Percentiles rank a stretch among this genome's conserved stretches.
phyloP scores from a whole-genome alignment of 1,140 invertebrate genomes.

The Gonioctena quinquepunctata region DNA sequence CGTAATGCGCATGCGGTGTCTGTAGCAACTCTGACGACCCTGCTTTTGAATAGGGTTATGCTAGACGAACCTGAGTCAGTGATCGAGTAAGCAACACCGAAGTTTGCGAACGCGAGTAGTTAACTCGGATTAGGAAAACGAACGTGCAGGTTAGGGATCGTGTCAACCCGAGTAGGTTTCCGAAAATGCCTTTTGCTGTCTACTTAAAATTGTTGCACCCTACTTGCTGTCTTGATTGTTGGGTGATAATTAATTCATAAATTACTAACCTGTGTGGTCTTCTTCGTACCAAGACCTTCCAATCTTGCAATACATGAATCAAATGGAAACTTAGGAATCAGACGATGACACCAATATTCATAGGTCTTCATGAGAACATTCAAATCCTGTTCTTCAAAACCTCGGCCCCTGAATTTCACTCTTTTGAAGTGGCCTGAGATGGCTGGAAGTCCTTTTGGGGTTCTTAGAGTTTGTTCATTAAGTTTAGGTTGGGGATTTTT shows the following conservation, averaged over 20 bases:
- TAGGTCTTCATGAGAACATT: conserved; percentile 78
- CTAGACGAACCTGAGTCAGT: too few relatives aligned
- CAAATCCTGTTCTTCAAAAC: conserved; percentile 82
- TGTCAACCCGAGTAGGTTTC: too few relatives aligned
- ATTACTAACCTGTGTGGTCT: conserved; percentile 59
- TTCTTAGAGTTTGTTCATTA: conserved; percentile 71
- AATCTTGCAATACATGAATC: conserved; percentile 81
- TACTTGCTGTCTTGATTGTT: too few relatives aligned
- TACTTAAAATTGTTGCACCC: too few relatives aligned
- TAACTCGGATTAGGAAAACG: too few relatives aligned
- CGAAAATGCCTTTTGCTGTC: too few relatives aligned
- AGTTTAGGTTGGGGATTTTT: conserved; percentile 73
- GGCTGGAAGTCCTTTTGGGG: conserved; percentile 76
- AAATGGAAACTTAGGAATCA: conserved; percentile 87
- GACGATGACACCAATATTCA: conserved; percentile 90
- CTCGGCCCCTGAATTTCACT: conserved; percentile 82
- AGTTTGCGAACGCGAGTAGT: too few relatives aligned
- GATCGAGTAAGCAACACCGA: too few relatives aligned
- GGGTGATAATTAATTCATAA: neutral
- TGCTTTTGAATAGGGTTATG: too few relatives aligned
- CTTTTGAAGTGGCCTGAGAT: conserved; percentile 80
- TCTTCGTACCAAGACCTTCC: conserved; percentile 79
- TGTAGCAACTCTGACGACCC: too few relatives aligned
- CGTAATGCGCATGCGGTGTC: too few relatives aligned
- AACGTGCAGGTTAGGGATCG: too few relatives aligned